Evolutionary conservation across 2,797 vertebrate genomes (phyloP), one percentile per base, ranked within the genome.

Genomic region (Rousettus madagascariensis): DNA sequence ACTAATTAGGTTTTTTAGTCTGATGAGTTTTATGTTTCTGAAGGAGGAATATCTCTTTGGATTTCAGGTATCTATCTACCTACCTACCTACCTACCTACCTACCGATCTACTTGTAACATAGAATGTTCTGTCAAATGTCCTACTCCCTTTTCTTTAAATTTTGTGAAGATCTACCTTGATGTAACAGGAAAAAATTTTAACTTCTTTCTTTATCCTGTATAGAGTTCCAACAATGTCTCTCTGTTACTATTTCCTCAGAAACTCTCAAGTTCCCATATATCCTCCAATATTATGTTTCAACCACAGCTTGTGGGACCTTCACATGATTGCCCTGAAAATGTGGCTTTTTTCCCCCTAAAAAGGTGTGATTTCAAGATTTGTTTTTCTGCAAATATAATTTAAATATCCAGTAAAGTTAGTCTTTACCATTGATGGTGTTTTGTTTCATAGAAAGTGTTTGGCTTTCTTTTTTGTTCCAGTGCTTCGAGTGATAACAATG

Each of bases 371-470:
- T 90, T 90, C 33, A 78, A 86, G n/a, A 11, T 85, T 63, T 72
- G 46, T 88, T 96, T 94, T 96, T 63, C 66, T 95, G 46, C 22
- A 33, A 46, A 55, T 74, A 51, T 80, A 36, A 82, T 93, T 87
- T 92, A 91, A 96, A 16, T 5, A 26, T 86, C n/a, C 53, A 83
- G 5, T 80, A 33, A 57, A 94, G 26, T 87, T 93, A 43, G 28
- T 79, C 72, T 91, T 91, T 78, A 49, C 28, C 17, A 41, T 72
- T 94, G 85, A 41, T 94, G 80, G 41, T 36, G 8, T 88, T 93
- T 90, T 63, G 46, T 82, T 96, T 83, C 17, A 16, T 28, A 92
- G 85, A 83, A 94, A 22, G 9, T 11, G 30, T 4, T 83, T 86
- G 41, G 43, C 30, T 86, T 96, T 86, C 61, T 95, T 65, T 82